Evolutionary conservation across 2,113 vertebrate species (phyloP).

Genomic region (Caloenas nicobarica): DNA sequence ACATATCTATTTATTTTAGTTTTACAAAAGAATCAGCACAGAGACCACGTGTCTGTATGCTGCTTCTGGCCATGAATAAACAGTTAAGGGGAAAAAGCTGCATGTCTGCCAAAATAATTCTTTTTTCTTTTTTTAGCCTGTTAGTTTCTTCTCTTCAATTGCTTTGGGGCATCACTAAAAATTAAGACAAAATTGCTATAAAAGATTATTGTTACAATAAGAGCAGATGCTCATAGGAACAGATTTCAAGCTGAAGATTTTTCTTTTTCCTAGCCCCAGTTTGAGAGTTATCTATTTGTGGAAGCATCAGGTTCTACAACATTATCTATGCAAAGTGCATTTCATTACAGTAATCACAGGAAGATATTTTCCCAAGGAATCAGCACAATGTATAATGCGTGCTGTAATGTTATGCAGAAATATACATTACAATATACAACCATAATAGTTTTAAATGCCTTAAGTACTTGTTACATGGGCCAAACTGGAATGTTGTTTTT

Average conservation of each 20-base stretch:
- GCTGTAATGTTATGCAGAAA: background rate
- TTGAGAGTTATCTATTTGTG: background rate
- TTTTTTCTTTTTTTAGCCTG: background rate
- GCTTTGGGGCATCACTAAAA: background rate
- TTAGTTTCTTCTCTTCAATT: background rate
- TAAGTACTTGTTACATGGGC: background rate
- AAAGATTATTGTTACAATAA: background rate
- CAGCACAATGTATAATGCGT: background rate
- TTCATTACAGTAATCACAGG: constrained; percentile 4
- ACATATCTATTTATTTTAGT: background rate
- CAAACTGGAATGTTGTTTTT: background rate
- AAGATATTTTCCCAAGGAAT: constrained; percentile 7
- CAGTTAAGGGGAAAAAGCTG: background rate
- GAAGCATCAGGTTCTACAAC: background rate
- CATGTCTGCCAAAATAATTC: background rate
- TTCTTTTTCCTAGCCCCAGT: background rate
- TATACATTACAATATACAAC: background rate
- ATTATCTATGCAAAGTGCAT: background rate
- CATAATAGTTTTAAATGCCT: background rate
- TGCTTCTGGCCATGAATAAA: background rate
- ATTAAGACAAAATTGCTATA: background rate
- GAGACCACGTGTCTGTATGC: background rate
- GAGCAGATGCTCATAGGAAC: background rate
- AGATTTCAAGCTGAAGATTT: background rate
- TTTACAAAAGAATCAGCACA: background rate